phyloP scores from a whole-genome alignment of 2,797 vertebrate species.

The Myotis planiceps region DNA sequence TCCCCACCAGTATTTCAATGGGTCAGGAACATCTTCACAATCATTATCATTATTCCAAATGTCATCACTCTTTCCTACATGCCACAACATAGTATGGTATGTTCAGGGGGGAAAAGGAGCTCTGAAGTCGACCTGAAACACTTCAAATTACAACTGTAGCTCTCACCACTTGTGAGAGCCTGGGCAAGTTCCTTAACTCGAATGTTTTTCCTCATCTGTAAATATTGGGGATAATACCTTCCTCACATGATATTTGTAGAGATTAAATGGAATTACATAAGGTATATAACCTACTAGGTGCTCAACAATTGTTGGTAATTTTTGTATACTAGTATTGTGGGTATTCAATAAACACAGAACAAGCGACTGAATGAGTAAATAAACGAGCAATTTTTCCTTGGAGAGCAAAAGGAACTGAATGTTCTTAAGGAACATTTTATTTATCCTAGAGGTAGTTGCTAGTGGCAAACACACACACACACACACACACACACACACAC shows the following conservation, averaged over 20 bases:
- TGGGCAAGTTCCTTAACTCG: not conserved
- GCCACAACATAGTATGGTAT: not conserved
- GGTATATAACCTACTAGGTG: not conserved
- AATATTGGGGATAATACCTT: not conserved
- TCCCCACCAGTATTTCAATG: not conserved
- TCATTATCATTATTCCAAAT: not conserved
- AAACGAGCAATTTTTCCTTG: not conserved
- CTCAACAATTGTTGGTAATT: not conserved
- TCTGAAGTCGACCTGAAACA: not conserved
- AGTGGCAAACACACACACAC: not conserved
- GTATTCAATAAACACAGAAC: not conserved
- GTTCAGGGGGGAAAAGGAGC: not conserved
- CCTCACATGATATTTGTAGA: not conserved
- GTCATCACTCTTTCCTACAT: not conserved
- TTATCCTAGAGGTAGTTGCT: not conserved
- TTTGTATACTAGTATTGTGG: not conserved
- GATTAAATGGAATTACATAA: not conserved
- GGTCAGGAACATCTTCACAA: not conserved
- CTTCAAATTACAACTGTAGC: not conserved
- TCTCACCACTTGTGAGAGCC: not conserved
- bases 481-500: no score
- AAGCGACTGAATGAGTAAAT: not conserved
- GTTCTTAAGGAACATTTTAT: not conserved
- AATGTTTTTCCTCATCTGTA: not conserved
- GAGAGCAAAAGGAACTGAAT: not conserved